Evolutionary conservation across 2,888 invertebrate genomes (phyloP), one percentile per base, ranked within the genome.

Genomic region (Athalia rosae): DNA sequence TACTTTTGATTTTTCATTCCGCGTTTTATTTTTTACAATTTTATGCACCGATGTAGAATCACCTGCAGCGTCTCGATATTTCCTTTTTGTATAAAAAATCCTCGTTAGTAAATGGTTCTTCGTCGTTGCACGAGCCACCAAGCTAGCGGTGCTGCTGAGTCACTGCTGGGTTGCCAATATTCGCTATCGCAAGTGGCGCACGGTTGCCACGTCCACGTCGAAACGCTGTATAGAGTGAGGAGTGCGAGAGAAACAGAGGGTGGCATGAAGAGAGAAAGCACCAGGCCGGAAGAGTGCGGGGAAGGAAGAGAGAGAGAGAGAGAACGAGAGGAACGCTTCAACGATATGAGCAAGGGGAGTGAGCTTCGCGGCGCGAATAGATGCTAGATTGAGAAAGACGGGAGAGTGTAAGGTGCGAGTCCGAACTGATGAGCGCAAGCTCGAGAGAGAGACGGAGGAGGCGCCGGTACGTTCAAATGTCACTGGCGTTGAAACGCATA

Each of bases 381-480:
- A 58, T 73, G 74, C 28, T 59, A 45, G 56, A 63, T 8, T 4
- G 62, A 67, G 15, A 47, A 1, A 9, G 73, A 64, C 11, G 64
- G 74, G 11, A 63, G 77, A 77, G 63, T 66, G 28, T 13, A 56
- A 28, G 48, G 66, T 28, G 47, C 62, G 59, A 59, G 66, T n/a
- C 13, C 59, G 69, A 53, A n/a, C 28, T 61, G 69, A 45, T 71
- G 13, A 47, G 2, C 43, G 43, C 4, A 63, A 9, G 53, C n/a
- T 1, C 48, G n/a, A 3, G 58, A 78, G 76, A 56, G 61, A 80
- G 79, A 76, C 59, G 74, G 78, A 77, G 78, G 81, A 81, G 81
- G 84, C 80, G 83, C 83, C 82, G 83, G 81, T 81, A 85, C 84
- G 87, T 87, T 87, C 86, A 86, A 87, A 87, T 87, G 87, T 87